Evolutionary conservation across 2,797 vertebrate species (phyloP).

Genomic region (Enteromius unitaeniatus): DNA sequence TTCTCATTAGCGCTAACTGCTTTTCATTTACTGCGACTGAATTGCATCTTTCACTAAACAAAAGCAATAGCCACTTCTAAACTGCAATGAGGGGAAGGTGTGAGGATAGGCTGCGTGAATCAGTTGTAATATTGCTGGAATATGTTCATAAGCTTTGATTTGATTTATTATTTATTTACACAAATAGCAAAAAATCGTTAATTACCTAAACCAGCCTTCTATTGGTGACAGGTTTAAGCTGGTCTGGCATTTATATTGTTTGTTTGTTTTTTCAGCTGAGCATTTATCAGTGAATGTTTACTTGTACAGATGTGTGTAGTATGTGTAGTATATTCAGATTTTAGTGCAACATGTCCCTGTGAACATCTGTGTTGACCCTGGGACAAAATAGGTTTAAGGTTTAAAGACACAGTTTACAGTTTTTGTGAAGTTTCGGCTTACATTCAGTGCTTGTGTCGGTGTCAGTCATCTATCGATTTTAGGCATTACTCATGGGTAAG

Average conservation of each 20-base stretch:
- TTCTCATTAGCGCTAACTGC: slow-evolving; percentile 23
- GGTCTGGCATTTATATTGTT: not conserved
- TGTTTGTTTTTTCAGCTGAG: not conserved
- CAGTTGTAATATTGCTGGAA: not conserved
- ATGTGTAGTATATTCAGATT: too few species aligned
- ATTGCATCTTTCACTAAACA: slow-evolving; percentile 5
- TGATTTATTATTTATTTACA: not conserved
- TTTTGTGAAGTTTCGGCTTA: too few species aligned
- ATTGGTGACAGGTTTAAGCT: not conserved
- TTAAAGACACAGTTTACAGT: too few species aligned
- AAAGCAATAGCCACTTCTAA: slow-evolving; percentile 9
- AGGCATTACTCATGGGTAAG: too few species aligned
- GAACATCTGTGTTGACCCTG: too few species aligned
- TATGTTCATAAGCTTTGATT: not conserved
- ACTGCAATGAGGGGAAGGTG: not conserved
- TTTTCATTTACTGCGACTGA: slow-evolving; percentile 23
- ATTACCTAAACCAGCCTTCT: not conserved
- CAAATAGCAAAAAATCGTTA: not conserved
- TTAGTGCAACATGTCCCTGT: too few species aligned
- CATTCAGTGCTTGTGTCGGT: too few species aligned
- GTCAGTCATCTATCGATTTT: too few species aligned
- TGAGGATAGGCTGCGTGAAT: not conserved
- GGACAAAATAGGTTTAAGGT: too few species aligned
- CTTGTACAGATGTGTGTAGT: too few species aligned
- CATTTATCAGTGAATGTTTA: not conserved